Evolutionary conservation across 2,797 vertebrate genomes (phyloP).

Genomic region (Ciconia nigra): DNA sequence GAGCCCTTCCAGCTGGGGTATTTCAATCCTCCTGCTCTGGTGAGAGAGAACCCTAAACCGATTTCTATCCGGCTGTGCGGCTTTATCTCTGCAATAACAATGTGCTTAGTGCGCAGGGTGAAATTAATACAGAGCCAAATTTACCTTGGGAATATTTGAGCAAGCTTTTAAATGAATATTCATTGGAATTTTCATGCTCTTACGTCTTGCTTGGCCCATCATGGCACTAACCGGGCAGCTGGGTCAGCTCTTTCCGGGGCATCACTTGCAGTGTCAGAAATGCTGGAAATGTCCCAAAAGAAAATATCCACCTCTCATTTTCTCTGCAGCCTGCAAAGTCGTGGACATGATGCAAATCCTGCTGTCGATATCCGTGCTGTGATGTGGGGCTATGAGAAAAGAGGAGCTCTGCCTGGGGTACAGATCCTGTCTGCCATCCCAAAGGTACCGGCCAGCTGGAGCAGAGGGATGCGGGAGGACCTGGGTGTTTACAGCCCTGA

Average conservation of each 20-base stretch:
- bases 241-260: not conserved
- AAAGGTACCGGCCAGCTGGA: not conserved
- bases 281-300: not conserved
- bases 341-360: not conserved
- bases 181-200: not conserved
- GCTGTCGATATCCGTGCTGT: fast-evolving
- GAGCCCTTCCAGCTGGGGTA: not conserved
- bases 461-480: not conserved
- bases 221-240: not conserved
- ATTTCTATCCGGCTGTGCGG: not conserved
- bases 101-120: not conserved
- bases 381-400: not conserved
- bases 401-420: not conserved
- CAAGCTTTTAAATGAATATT: conserved; percentile 23
- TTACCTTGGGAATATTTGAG: conserved; percentile 13
- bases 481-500: not conserved
- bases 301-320: not conserved
- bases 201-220: not conserved
- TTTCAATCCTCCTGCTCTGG: not conserved
- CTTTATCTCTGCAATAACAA: not conserved
- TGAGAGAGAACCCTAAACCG: not conserved
- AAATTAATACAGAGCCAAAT: not conserved
- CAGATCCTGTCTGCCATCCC: not conserved
- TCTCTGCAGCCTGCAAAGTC: not conserved
- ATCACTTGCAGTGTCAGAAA: not conserved